Base-by-base conservation (phyloP, 2,797 vertebrate species). In the Percopsis omiscomaycus region DNA sequence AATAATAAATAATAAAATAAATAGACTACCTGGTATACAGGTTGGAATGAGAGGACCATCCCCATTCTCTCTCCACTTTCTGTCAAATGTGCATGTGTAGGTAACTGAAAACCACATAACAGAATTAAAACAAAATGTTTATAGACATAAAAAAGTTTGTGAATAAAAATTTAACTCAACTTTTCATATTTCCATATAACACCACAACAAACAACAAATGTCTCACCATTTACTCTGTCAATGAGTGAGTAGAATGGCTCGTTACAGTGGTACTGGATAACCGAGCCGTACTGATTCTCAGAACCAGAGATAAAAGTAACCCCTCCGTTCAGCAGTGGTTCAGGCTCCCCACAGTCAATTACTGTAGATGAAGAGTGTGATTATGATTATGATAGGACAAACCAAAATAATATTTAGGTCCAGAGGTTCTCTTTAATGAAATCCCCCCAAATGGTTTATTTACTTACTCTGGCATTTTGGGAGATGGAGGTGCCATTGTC, bases 391-490 rank as follows among this genome's bases (percentile, higher is more conserved):
- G 45, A 5, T 53, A 29, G 1, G 8, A 32, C 9, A 53, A 47
- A 1, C 57, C 16, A 2, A 49, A 22, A 22, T 22, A 22, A 1
- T 22, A 22, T 22, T 22, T 22, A 22, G 22, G 22, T 22, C 22
- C 22, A 22, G 22, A 22, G 22, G 22, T 22, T 22, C n/a, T n/a
- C 4, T 22, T 51, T 15, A 53, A 27, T 53, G 22, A 2, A 12
- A 10, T 45, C 42, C 42, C 42, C 4, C 42, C 42, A 45, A 45
- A 45, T 4, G 4, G 4, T 22, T 22, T 22, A 22, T 22, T 22
- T 4, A 92, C 94, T 86, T 89, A 97, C 95, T 92, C 81, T 93
- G 89, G 79, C 95, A 97, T 68, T 49, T 86, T 60, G 95, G 95
- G 83, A 95, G 93, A 61, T 93, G 46, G 1, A 89, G 93, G 65